phyloP scores from a whole-genome alignment of 1,140 invertebrate species.

The Ptiloglossa arizonensis region DNA sequence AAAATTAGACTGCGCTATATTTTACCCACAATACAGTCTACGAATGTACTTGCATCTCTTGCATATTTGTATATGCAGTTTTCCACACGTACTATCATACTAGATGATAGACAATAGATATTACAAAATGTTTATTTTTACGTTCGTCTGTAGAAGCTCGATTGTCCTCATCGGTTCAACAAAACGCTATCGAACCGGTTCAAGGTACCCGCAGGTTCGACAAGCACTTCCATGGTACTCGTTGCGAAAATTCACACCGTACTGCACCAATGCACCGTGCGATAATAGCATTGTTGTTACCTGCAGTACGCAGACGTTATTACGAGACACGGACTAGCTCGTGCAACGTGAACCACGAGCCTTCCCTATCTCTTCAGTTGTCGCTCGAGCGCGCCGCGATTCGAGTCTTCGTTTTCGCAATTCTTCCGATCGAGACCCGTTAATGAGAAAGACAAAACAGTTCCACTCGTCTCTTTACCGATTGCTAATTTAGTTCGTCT shows the following conservation, averaged over 20 bases:
- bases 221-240: constrained; percentile 48
- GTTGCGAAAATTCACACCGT: constrained; percentile 65
- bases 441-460: background rate
- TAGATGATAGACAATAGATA: too few relatives aligned
- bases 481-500: background rate
- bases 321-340: constrained; percentile 73
- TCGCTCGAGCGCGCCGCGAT: constrained; percentile 67
- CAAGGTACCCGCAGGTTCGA: constrained; percentile 51
- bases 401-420: constrained; percentile 61
- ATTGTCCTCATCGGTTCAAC: background rate
- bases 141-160: background rate
- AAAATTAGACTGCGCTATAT: too few relatives aligned
- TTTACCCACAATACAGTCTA: too few relatives aligned
- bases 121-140: background rate
- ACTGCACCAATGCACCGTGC: constrained; percentile 73
- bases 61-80: too few relatives aligned
- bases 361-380: constrained; percentile 77
- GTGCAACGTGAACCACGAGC: constrained; percentile 65
- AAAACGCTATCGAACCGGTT: constrained; percentile 50
- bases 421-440: background rate
- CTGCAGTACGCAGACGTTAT: constrained; percentile 70
- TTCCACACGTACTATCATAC: too few relatives aligned
- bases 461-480: background rate
- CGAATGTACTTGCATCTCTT: too few relatives aligned
- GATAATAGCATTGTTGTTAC: constrained; percentile 80